A percentile compares a stretch with the other conserved stretches of the same genome.
Conservation (phyloP, 53 echinoderm and acorn worm species). For the Holothuria scabra region DNA sequence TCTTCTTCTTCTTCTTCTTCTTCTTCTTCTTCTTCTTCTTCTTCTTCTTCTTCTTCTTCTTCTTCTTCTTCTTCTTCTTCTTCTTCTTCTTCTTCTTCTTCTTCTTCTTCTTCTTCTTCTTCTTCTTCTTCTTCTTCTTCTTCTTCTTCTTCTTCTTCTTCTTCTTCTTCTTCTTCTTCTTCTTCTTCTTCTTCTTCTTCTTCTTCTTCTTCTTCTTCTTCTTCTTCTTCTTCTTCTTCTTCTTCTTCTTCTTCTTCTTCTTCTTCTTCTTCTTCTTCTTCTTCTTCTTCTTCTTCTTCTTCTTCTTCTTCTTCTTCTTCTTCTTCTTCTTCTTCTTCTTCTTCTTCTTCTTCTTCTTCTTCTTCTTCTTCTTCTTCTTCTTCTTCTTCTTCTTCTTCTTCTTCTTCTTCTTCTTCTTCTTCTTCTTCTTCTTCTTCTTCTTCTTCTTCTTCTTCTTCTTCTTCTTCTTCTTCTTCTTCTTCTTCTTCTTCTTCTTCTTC, state of each 20-base stretch:
- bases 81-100: too few species aligned
- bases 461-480: conserved; percentile 8
- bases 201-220: conserved; percentile 12
- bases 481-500: conserved; percentile 9
- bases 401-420: neutral
- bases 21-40: too few species aligned
- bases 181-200: conserved; percentile 12
- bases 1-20: too few species aligned
- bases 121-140: too few species aligned
- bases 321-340: neutral
- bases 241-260: conserved; percentile 12
- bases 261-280: conserved; percentile 12
- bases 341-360: neutral
- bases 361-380: neutral
- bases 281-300: conserved; percentile 12
- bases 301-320: conserved; percentile 12
- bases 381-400: neutral
- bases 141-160: too few species aligned
- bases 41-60: too few species aligned
- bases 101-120: too few species aligned
- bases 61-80: too few species aligned
- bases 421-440: conserved; percentile 9
- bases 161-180: neutral
- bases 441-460: neutral
- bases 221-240: conserved; percentile 12